Conservation (phyloP, 1,140 invertebrate species). For the Potamilus streckersoni region DNA sequence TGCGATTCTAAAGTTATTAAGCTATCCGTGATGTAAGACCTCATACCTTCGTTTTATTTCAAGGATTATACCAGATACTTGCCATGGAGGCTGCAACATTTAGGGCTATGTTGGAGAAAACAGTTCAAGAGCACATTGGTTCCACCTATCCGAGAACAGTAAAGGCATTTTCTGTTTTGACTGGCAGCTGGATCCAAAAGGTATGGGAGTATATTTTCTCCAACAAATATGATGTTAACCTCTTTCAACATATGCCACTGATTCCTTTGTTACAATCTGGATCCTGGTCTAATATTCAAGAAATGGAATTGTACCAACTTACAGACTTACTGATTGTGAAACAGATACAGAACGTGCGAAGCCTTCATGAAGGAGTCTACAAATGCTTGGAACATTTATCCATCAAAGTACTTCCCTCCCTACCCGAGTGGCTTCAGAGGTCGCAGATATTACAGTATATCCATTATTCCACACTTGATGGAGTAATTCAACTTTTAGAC, state of each 20-base stretch:
- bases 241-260: constrained; percentile 5
- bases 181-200: neutral
- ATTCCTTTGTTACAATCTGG: neutral
- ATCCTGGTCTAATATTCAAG: neutral
- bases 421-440: constrained; percentile 6
- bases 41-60: neutral
- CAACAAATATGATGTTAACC: neutral
- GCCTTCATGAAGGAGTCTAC: neutral
- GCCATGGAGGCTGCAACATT: neutral
- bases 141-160: neutral
- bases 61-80: constrained; percentile 1
- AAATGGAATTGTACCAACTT: constrained; percentile 5
- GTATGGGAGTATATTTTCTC: constrained; percentile 4
- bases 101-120: neutral
- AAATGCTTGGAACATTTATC: neutral
- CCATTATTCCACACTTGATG: neutral
- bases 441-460: neutral
- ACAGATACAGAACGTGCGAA: neutral
- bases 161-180: neutral
- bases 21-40: neutral
- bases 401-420: neutral
- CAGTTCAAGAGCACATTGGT: neutral
- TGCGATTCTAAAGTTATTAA: neutral
- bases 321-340: constrained; percentile 5
- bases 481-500: neutral